phyloP scores from a whole-genome alignment of 2,797 vertebrate genomes.

The Poecile montanus region DNA sequence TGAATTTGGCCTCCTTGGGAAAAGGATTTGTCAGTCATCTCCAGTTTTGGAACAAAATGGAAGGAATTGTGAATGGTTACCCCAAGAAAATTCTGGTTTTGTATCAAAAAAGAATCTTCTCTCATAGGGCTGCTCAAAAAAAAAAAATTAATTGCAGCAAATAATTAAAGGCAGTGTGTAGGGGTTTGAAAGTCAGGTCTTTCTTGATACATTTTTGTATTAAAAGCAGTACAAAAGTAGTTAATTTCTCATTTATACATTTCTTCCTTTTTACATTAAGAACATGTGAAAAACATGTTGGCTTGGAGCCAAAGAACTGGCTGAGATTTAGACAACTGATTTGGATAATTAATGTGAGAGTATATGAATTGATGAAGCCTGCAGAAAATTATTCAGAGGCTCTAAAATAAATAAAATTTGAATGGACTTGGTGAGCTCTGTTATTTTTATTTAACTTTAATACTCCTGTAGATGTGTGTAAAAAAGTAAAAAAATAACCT shows the following conservation, averaged over 20 bases:
- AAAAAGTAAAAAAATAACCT: background rate
- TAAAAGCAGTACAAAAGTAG: background rate
- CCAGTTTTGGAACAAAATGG: constrained; percentile 4
- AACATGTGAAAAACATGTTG: background rate
- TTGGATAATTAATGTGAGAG: background rate
- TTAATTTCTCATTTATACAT: background rate
- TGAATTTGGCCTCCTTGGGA: constrained; percentile 1
- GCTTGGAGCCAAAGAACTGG: background rate
- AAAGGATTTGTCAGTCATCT: constrained; percentile 65
- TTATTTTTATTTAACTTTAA: background rate
- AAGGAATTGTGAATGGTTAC: background rate
- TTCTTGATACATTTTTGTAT: background rate
- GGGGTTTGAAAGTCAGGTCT: background rate
- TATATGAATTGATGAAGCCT: background rate
- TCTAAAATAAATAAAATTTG: background rate
- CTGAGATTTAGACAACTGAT: background rate
- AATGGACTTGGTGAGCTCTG: background rate
- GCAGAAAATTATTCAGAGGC: background rate
- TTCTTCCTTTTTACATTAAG: background rate
- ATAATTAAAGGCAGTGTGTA: background rate
- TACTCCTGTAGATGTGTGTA: background rate
- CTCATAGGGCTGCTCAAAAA: background rate
- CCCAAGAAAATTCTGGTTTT: background rate
- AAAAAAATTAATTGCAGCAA: background rate
- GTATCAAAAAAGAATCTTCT: background rate